Evolutionary conservation across 2,797 vertebrate species (phyloP), one percentile per base, ranked within the genome.

Genomic region (Xenops minutus): DNA sequence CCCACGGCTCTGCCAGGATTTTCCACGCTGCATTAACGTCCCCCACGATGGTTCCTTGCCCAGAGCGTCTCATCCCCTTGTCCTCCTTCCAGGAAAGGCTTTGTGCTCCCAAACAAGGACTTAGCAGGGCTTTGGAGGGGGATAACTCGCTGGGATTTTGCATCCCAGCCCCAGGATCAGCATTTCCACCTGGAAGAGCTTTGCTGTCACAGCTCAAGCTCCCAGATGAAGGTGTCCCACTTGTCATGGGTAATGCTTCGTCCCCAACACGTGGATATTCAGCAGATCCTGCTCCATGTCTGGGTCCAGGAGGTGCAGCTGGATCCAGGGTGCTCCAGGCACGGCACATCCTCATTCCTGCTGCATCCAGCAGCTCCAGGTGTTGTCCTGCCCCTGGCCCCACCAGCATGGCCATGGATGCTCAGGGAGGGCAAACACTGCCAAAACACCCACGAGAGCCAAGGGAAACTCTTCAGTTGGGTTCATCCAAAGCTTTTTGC

Each of bases 401-500:
- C 9, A 0, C 62, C 41, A 46, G 32, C 81, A 34, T 2, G 1
- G 22, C 43, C 63, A 1, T 0, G 27, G 62, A 24, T 13, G 27
- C 63, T 43, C 2, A 2, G 32, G 44, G 52, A 71, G 58, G 63
- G 27, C 86, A 34, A 0, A 19, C 41, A 14, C 46, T 14, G 17
- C 30, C 9, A 1, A 26, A 55, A n/a, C 20, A 24, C 7, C 29
- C 16, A 0, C 1, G 0, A 24, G 59, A 49, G 32, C 0, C 0
- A 49, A 7, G 54, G 8, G 27, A 5, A 23, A 7, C 63, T 19
- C 64, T 10, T 19, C 24, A 14, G 23, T 36, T 3, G 0, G 27
- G 36, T 7, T 81, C 27, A 0, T 15, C 13, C 2, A 2, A 62
- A 68, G 66, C 29, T 39, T n/a, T 77, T 27, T 34, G 59, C 51